These are phyloP conservation scores for Galeruca laticollis DNA, from an alignment of 2,888 invertebrate genomes.

Conservation along the genomic window DNA sequence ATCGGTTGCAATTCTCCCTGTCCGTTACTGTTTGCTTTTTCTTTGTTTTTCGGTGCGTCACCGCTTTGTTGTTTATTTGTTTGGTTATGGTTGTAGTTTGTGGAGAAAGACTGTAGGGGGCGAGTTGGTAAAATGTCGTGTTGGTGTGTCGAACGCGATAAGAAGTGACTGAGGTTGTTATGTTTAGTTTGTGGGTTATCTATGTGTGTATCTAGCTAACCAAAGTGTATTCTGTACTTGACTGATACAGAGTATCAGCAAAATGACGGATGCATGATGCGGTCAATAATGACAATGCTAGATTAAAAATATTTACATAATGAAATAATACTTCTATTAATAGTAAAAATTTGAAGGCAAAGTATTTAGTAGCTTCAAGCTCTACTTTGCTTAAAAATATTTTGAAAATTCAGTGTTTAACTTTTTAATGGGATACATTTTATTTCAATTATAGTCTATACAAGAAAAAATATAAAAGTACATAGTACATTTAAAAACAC, in stretches of 20 bases:
- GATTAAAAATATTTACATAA: too few species aligned
- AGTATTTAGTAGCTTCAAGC: too few species aligned
- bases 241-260: not conserved
- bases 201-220: not conserved
- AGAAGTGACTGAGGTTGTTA: not conserved
- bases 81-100: conserved; percentile 13
- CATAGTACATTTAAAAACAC: too few species aligned
- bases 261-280: not conserved
- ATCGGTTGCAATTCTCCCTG: conserved; percentile 23
- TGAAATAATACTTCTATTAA: too few species aligned
- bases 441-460: too few species aligned
- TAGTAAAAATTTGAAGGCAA: too few species aligned
- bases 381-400: too few species aligned
- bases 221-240: not conserved
- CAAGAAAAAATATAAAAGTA: too few species aligned
- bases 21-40: conserved; percentile 15
- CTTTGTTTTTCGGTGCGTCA: conserved; percentile 31
- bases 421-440: too few species aligned
- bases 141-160: conserved; percentile 10
- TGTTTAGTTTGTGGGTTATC: conserved; percentile 12
- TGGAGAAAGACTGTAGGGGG: conserved; percentile 4
- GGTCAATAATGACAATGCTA: not conserved
- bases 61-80: conserved; percentile 28
- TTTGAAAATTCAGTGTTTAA: too few species aligned
- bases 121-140: conserved; percentile 9